Base-by-base conservation (phyloP, 2,888 invertebrate species). In the Aphrophora alni region DNA sequence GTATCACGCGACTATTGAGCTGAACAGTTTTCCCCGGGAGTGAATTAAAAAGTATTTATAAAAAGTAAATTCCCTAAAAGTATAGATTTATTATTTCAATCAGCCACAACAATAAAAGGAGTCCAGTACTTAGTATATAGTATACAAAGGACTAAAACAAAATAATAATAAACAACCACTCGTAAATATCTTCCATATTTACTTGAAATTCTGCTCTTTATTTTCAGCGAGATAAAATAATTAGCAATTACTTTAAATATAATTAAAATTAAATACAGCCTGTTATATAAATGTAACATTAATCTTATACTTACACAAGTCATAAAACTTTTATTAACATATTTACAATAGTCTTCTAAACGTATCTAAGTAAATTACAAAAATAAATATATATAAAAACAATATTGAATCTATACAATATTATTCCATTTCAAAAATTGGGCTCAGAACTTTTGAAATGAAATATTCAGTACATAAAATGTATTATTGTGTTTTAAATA, bases 361-460 rank as follows among this genome's bases (percentile, higher is more conserved):
- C 59, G 59, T 8, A 59, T 21, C 59, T 59, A 59, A 59, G 21
- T 59, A 21, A 59, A 59, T 59, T 21, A 21, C n/a, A 59, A 59
- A 59, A 59, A 21, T 21, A 59, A 59, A 5, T 59, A 21, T 21
- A 21, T 59, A 59, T 21, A 59, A 59, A 21, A n/a, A 59, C 21
- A 12, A 21, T 2, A 21, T 59, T 12, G 12, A 59, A 2, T 2
- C 0, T 59, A 21, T 21, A 59, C 21, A 59, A 59, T 59, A 59
- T 59, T 59, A 59, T 59, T 59, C 59, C 59, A 59, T 59, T 59
- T 59, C 59, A 59, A 59, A 59, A 59, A 59, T n/a, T 21, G 59
- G 59, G 59, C 59, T 59, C 59, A 59, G 59, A 21, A 59, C 59
- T 59, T 59, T 59, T 59, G 59, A 59, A 59, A 59, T 59, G 59